Conservation (phyloP, 2,888 invertebrate species). For the Apamea anceps region DNA sequence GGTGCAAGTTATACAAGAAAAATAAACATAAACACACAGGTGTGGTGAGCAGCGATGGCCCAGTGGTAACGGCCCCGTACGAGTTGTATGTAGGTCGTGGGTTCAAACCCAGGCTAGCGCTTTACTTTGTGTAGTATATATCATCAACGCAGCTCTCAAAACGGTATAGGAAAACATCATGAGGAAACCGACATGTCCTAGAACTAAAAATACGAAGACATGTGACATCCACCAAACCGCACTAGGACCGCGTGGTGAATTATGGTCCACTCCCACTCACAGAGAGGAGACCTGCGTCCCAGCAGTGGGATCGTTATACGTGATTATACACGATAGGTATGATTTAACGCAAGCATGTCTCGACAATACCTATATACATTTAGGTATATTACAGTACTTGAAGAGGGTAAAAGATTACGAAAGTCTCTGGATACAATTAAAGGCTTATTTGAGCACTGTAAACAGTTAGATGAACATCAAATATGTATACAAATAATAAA, state of each 20-base stretch:
- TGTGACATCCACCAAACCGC: too few relatives aligned
- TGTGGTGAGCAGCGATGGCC: too few relatives aligned
- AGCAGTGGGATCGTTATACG: neutral
- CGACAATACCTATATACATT: neutral
- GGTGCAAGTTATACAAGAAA: neutral
- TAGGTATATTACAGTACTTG: neutral
- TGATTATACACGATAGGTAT: too few relatives aligned
- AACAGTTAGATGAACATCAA: slow-evolving; percentile 39
- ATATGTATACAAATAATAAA: slow-evolving; percentile 52
- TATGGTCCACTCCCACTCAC: neutral
- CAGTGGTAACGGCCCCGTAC: too few relatives aligned
- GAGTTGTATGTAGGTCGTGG: too few relatives aligned
- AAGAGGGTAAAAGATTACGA: neutral
- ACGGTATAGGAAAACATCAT: too few relatives aligned
- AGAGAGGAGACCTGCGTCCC: neutral
- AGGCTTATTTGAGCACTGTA: slow-evolving; percentile 25
- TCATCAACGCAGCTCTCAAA: neutral
- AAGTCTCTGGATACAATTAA: slow-evolving; percentile 21
- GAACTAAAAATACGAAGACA: too few relatives aligned
- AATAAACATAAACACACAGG: too few relatives aligned
- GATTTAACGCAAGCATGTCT: neutral
- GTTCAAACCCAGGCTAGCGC: too few relatives aligned
- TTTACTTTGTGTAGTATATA: neutral
- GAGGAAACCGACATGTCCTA: too few relatives aligned
- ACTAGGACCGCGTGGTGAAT: neutral